Percentiles rank a stretch among this genome's conserved stretches.
phyloP scores from a whole-genome alignment of 2,888 invertebrate genomes.

The Gandaritis pyraliata region DNA sequence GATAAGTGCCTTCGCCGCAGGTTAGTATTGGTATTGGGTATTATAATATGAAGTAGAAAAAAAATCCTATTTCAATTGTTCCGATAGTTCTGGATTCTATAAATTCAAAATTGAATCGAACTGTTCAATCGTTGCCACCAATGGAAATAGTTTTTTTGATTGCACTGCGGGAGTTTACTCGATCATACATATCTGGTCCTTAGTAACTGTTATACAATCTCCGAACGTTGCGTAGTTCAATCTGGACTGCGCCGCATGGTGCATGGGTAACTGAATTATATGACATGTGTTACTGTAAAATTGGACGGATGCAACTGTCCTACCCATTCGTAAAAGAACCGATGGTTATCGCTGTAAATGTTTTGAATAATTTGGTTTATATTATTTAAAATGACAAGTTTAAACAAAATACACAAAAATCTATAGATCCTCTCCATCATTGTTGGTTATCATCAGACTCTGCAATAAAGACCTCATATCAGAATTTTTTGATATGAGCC shows the following conservation, averaged over 20 bases:
- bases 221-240: conserved; percentile 49
- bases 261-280: conserved; percentile 77
- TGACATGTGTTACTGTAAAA: conserved; percentile 60
- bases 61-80: too few relatives aligned
- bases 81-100: conserved; percentile 1
- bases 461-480: too few relatives aligned
- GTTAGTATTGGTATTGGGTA: too few relatives aligned
- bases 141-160: conserved; percentile 53
- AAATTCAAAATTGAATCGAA: conserved; percentile 35
- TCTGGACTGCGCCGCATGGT: conserved; percentile 72
- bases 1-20: too few relatives aligned
- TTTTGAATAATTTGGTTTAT: background rate
- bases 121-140: conserved; percentile 19
- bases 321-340: conserved; percentile 17
- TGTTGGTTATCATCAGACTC: too few relatives aligned
- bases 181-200: conserved; percentile 59
- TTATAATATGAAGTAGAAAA: too few relatives aligned
- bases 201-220: conserved; percentile 26
- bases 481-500: too few relatives aligned
- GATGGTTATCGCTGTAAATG: background rate
- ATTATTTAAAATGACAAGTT: too few relatives aligned
- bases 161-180: conserved; percentile 72
- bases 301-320: conserved; percentile 51
- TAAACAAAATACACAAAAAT: too few relatives aligned
- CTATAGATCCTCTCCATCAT: too few relatives aligned